Percentiles rank a stretch among this genome's conserved stretches.
These are phyloP conservation scores for Chouioia cunea DNA, from an alignment of 2,888 invertebrate genomes.

Conservation along the genomic window DNA sequence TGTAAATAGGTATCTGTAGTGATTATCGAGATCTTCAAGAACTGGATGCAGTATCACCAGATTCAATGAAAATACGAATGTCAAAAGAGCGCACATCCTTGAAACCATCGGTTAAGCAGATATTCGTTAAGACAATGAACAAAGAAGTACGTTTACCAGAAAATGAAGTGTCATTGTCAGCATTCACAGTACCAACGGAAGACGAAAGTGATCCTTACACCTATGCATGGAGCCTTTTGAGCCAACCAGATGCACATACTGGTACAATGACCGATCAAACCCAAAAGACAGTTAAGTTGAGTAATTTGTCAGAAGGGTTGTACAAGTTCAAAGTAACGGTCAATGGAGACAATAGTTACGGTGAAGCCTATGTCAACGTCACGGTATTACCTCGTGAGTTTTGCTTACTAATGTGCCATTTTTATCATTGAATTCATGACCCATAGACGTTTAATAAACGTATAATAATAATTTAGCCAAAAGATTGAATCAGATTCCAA, in stretches of 20 bases:
- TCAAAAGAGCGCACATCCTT: conserved; percentile 62
- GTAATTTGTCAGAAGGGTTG: conserved; percentile 86
- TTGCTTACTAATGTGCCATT: background rate
- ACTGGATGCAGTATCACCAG: conserved; percentile 53
- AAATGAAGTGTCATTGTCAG: conserved; percentile 86
- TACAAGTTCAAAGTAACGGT: conserved; percentile 91
- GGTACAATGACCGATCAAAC: conserved; percentile 87
- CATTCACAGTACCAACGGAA: conserved; percentile 84
- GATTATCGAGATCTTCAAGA: conserved; percentile 51
- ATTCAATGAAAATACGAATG: conserved; percentile 45
- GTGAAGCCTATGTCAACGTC: conserved; percentile 89
- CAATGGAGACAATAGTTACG: conserved; percentile 81
- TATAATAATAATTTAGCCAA: conserved; percentile 71
- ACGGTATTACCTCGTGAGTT: conserved; percentile 82
- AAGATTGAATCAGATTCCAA: conserved; percentile 85
- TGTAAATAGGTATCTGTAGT: conserved; percentile 55
- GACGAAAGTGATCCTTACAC: conserved; percentile 83
- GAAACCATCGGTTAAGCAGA: conserved; percentile 74
- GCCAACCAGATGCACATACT: conserved; percentile 83
- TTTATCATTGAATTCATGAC: background rate
- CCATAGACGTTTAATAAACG: background rate
- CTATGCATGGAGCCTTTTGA: conserved; percentile 89
- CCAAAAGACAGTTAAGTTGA: conserved; percentile 84
- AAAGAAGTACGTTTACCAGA: conserved; percentile 86
- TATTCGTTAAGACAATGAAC: conserved; percentile 81